Evolutionary conservation across 2,113 vertebrate species (phyloP).

Genomic region (Anolis carolinensis): DNA sequence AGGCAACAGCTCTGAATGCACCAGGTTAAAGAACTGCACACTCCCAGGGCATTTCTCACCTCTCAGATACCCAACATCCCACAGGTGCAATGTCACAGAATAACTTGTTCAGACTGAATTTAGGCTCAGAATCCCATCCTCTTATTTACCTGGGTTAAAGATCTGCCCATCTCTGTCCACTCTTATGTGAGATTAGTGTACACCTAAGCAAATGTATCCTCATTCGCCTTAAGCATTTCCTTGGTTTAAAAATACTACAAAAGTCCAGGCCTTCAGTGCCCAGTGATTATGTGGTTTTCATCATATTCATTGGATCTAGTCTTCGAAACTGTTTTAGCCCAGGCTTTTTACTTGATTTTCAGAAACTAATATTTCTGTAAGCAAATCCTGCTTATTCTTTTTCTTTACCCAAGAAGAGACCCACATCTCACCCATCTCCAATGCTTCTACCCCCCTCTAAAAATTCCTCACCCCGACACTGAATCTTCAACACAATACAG

Average conservation of each 20-base stretch:
- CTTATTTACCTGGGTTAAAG: not conserved
- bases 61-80: not conserved
- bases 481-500: no score
- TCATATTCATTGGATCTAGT: not conserved
- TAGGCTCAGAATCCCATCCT: not conserved
- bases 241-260: not conserved
- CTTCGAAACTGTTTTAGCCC: not conserved
- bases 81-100: not conserved
- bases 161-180: no score
- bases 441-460: no score
- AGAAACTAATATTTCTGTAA: not conserved
- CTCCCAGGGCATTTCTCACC: not conserved
- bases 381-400: not conserved
- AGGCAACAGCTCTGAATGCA: not conserved
- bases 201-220: no score
- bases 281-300: not conserved
- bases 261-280: no score
- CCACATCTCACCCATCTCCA: no score
- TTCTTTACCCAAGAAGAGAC: not conserved
- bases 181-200: no score
- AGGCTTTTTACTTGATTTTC: not conserved
- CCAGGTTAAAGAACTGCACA: not conserved
- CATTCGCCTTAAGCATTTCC: no score
- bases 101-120: not conserved
- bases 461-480: no score